A percentile compares a stretch with the other conserved stretches of the same genome.
phyloP scores from a whole-genome alignment of 1,140 invertebrate genomes.

The Drosophila leontia region DNA sequence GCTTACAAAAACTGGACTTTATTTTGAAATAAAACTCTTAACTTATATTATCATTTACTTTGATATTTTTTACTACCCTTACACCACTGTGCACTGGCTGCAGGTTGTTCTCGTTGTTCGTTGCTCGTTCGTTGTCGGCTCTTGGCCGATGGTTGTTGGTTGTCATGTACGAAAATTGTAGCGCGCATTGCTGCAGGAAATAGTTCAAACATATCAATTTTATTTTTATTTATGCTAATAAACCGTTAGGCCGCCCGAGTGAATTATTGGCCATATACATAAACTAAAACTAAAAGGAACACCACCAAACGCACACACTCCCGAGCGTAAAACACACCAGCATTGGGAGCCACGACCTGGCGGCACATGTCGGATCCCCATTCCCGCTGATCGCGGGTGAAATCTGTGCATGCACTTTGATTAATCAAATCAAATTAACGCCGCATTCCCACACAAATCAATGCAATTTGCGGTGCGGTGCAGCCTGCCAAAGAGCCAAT shows the following conservation, averaged over 20 bases:
- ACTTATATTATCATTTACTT: background rate
- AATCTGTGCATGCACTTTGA: conserved; percentile 71
- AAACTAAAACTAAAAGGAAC: conserved; percentile 28
- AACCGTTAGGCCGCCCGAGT: conserved; percentile 75
- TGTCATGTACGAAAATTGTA: conserved; percentile 83
- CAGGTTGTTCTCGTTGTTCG: conserved; percentile 77
- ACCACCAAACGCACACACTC: conserved; percentile 20
- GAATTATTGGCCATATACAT: conserved; percentile 75
- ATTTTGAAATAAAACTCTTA: too few species aligned
- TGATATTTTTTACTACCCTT: background rate
- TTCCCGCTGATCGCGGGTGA: conserved; percentile 46
- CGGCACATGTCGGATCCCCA: conserved; percentile 52
- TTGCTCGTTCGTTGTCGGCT: conserved; percentile 33
- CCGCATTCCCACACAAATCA: conserved; percentile 81
- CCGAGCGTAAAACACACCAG: conserved; percentile 19
- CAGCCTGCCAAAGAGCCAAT: conserved; percentile 56
- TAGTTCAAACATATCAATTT: conserved; percentile 84
- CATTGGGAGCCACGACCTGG: conserved; percentile 56
- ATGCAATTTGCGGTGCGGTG: conserved; percentile 73
- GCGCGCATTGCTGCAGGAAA: conserved; percentile 82
- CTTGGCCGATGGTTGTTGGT: conserved; percentile 66
- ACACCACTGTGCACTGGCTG: conserved; percentile 49
- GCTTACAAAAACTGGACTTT: background rate
- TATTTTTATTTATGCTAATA: conserved; percentile 84
- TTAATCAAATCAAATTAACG: conserved; percentile 83